Percentiles rank a stretch among this genome's conserved stretches.
phyloP scores from a whole-genome alignment of 2,888 invertebrate species.

The Cataglyphis cursor region DNA sequence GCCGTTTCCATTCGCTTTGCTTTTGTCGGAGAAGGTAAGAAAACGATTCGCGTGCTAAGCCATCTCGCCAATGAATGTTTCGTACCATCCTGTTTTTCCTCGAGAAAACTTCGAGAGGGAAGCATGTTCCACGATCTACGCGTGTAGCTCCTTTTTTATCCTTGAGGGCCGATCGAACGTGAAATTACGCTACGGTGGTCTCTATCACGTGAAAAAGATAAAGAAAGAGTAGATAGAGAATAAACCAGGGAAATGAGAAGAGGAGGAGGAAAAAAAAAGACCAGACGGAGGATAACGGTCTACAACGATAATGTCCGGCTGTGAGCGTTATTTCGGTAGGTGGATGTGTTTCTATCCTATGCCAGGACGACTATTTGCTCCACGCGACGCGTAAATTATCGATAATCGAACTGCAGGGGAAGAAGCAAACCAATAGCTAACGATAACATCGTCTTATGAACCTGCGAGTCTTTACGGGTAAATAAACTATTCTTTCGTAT shows the following conservation, averaged over 20 bases:
- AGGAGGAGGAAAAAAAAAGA: background rate
- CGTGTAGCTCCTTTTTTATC: constrained; percentile 66
- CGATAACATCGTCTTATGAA: constrained; percentile 34
- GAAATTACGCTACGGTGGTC: constrained; percentile 67
- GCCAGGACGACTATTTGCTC: constrained; percentile 74
- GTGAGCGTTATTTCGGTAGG: constrained; percentile 71
- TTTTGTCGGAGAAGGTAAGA: background rate
- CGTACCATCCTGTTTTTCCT: constrained; percentile 24
- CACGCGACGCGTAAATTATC: constrained; percentile 80
- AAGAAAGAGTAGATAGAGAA: constrained; percentile 21
- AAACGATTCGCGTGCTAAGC: constrained; percentile 35
- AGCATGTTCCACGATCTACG: constrained; percentile 59
- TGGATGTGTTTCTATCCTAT: constrained; percentile 73
- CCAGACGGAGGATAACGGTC: constrained; percentile 61
- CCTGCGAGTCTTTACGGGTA: background rate
- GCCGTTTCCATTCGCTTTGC: background rate
- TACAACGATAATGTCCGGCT: constrained; percentile 73
- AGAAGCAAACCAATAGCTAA: constrained; percentile 31
- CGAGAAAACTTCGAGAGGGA: constrained; percentile 43
- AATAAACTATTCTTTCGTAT: constrained; percentile 51
- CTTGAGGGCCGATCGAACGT: constrained; percentile 70
- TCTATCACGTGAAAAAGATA: constrained; percentile 34
- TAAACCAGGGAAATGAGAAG: constrained; percentile 15
- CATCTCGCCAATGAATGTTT: constrained; percentile 49
- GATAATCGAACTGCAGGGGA: constrained; percentile 66